Evolutionary conservation across 53 echinoderm and acorn worm species (phyloP).

Genomic region (Paracentrotus lividus): DNA sequence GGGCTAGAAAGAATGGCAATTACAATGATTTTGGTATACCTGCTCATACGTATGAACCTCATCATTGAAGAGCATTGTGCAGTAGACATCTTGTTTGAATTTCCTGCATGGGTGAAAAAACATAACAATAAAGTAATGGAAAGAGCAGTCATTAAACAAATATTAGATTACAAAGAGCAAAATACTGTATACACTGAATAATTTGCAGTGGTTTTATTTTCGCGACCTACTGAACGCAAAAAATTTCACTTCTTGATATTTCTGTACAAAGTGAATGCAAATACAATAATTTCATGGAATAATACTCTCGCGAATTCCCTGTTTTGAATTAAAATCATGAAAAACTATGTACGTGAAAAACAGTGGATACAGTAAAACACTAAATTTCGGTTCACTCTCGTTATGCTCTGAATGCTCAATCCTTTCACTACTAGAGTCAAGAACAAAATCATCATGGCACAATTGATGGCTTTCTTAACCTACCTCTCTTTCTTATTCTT

Average conservation of each 20-base stretch:
- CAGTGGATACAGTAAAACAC: background rate
- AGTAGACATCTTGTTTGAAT: conserved; percentile 79
- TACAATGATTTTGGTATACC: conserved; percentile 55
- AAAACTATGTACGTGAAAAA: background rate
- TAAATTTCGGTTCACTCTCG: background rate
- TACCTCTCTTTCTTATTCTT: too few relatives aligned
- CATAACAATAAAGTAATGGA: conserved; percentile 1
- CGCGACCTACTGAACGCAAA: too few relatives aligned
- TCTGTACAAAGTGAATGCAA: too few relatives aligned
- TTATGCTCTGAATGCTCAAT: background rate
- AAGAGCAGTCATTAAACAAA: too few relatives aligned
- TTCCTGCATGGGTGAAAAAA: conserved; percentile 47
- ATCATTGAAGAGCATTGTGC: conserved; percentile 98
- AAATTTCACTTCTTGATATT: too few relatives aligned
- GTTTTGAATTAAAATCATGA: background rate
- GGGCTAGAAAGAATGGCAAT: background rate
- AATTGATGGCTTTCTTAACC: too few relatives aligned
- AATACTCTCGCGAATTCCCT: too few relatives aligned
- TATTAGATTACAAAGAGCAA: too few relatives aligned
- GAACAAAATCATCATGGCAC: too few relatives aligned
- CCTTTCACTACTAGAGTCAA: background rate
- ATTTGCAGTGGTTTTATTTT: too few relatives aligned
- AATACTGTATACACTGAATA: too few relatives aligned
- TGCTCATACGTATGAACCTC: conserved; percentile 99
- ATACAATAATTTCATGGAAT: too few relatives aligned